Evolutionary conservation across 2,797 vertebrate genomes (phyloP).

Genomic region (Enteromius anoplus): DNA sequence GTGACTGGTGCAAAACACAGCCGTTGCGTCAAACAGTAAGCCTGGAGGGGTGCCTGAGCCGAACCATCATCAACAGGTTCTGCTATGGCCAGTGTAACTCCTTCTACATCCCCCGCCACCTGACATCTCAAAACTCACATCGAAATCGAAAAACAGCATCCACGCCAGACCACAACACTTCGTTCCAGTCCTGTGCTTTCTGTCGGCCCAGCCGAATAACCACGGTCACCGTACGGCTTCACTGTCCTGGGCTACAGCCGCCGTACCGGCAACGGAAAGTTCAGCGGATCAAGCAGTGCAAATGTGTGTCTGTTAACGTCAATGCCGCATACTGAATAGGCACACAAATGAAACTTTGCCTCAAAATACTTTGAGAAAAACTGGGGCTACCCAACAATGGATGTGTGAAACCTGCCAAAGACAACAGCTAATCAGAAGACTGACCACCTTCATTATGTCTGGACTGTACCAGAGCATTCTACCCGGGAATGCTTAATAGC

Average conservation of each 20-base stretch:
- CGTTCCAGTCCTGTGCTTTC: conserved; percentile 97
- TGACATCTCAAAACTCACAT: conserved; percentile 69
- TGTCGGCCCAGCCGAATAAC: conserved; percentile 94
- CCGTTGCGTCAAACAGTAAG: conserved; percentile 93
- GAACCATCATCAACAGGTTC: conserved; percentile 95
- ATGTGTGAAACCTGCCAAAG: conserved; percentile 36
- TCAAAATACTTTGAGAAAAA: not conserved
- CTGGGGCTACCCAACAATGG: not conserved
- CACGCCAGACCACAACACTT: conserved; percentile 80
- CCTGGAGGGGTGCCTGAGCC: conserved; percentile 92
- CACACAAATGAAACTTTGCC: not conserved
- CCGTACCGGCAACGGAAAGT: conserved; percentile 92
- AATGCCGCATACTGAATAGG: conserved; percentile 69
- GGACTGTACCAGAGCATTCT: conserved; percentile 24
- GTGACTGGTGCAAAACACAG: conserved; percentile 99
- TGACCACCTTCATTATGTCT: conserved; percentile 34
- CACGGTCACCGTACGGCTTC: conserved; percentile 90
- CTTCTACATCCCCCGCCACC: conserved; percentile 97
- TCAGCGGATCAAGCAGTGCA: conserved; percentile 94
- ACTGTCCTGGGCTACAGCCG: conserved; percentile 91
- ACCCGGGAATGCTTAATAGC: conserved; percentile 17
- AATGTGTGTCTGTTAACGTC: conserved; percentile 93
- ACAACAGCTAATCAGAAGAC: conserved; percentile 37
- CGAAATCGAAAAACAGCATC: conserved; percentile 64
- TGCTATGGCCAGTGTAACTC: conserved; percentile 99